These are phyloP conservation scores for Stegastes partitus DNA, from an alignment of 2,113 vertebrate species.

Conservation along the genomic window DNA sequence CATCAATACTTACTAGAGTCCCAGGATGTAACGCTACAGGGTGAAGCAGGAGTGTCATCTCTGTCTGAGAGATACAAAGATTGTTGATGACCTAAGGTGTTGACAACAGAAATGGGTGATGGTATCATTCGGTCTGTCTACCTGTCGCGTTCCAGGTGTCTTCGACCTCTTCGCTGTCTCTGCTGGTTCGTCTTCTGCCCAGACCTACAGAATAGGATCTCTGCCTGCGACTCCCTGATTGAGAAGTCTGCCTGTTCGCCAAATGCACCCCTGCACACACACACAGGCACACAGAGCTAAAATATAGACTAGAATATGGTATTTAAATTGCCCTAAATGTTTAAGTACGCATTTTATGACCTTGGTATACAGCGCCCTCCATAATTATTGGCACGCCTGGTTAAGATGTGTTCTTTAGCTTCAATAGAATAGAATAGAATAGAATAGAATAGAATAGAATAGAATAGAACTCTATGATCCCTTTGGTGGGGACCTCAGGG, in stretches of 20 bases:
- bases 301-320: background rate
- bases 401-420: no score
- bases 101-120: constrained; percentile 6
- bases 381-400: no score
- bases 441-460: no score
- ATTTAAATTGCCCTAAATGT: background rate
- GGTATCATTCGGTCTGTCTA: constrained; percentile 57
- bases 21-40: constrained; percentile 84
- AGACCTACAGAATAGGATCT: constrained; percentile 75
- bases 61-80: constrained; percentile 81
- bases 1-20: constrained; percentile 82
- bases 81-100: constrained; percentile 61
- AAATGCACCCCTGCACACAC: constrained; percentile 74
- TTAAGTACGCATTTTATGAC: no score
- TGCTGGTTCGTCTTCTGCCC: constrained; percentile 76
- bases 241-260: constrained; percentile 60
- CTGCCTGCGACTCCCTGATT: constrained; percentile 71
- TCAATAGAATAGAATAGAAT: no score
- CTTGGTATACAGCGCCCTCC: no score
- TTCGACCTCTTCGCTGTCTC: constrained; percentile 77
- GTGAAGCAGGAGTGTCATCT: constrained; percentile 84
- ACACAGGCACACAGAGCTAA: constrained; percentile 3
- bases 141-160: constrained; percentile 81
- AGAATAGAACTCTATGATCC: no score
- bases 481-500: no score